Evolutionary conservation across 1,140 invertebrate genomes (phyloP), one percentile per base, ranked within the genome.

Genomic region (Drosophila neocordata): DNA sequence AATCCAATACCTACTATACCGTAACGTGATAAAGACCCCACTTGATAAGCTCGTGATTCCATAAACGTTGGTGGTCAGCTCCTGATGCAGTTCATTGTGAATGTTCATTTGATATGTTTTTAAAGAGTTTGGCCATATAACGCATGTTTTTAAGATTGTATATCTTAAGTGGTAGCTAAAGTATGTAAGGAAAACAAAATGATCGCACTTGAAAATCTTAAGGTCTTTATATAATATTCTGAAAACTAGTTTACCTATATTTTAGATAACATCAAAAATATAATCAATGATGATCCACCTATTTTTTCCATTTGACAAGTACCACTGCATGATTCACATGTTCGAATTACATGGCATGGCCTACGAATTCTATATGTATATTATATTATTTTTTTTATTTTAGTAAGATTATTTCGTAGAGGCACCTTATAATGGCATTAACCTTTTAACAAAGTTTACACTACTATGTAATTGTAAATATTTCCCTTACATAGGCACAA

Each of bases 1-100:
- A 67, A 48, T 71, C n/a, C n/a, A 67, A 48, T 71, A 37, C 15
- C 12, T 31, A 62, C 38, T 18, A 12, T 53, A 51, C 34, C 76
- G 55, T 56, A 65, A 69, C 66, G 57, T 57, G 58, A 79, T 52
- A 70, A 65, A 48, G 15, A n/a, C 44, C 24, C 31, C 41, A 6
- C 18, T 55, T 63, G 68, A 76, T 81, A 78, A 77, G 58, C 24
- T 35, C 9, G 15, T 48, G 15, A 20, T 48, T 48, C 15, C 41
- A 48, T 48, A 11, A 48, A 48, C 41, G 18, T 48, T 48, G 41
- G 8, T 48, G 2, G 8, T 20, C 41, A 48, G 41, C 41, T 48
- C 41, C 41, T 48, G 41, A 18, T 20, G 41, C 41, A 48, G 41
- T 48, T 9, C 18, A 11, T 48, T 20, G 18, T 48, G 15, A 48